Percentiles rank a stretch among this genome's conserved stretches.
These are phyloP conservation scores for Sminthopsis crassicaudata DNA, from an alignment of 2,113 vertebrate genomes.

Conservation along the genomic window DNA sequence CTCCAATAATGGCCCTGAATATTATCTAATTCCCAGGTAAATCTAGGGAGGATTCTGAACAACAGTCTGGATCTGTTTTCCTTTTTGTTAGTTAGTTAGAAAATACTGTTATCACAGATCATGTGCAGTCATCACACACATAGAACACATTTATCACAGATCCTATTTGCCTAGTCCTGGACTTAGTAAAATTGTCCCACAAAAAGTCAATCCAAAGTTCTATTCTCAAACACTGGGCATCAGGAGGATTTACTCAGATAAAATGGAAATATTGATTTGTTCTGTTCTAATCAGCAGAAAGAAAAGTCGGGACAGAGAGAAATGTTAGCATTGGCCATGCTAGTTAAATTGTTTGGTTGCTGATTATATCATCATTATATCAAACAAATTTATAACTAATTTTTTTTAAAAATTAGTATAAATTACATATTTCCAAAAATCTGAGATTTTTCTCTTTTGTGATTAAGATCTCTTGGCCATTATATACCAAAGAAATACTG, in stretches of 20 bases:
- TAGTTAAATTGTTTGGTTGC: background rate
- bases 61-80: background rate
- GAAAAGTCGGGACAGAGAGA: background rate
- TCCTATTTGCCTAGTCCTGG: conserved; percentile 27
- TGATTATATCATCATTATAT: accelerated
- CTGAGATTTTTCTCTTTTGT: background rate
- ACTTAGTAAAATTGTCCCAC: background rate
- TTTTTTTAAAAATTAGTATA: background rate
- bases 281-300: conserved; percentile 81
- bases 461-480: background rate
- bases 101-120: background rate
- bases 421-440: background rate
- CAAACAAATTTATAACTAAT: too few relatives aligned
- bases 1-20: background rate
- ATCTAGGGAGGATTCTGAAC: background rate
- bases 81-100: background rate
- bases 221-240: conserved; percentile 72
- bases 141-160: background rate
- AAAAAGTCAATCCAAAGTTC: conserved; percentile 54
- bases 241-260: conserved; percentile 85
- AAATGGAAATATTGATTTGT: conserved; percentile 84
- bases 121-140: background rate
- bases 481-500: too few relatives aligned
- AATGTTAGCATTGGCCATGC: background rate
- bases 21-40: background rate